Percentiles rank a stretch among this genome's conserved stretches.
phyloP scores from a whole-genome alignment of 1,140 invertebrate species.

The Temnothorax nylanderi region DNA sequence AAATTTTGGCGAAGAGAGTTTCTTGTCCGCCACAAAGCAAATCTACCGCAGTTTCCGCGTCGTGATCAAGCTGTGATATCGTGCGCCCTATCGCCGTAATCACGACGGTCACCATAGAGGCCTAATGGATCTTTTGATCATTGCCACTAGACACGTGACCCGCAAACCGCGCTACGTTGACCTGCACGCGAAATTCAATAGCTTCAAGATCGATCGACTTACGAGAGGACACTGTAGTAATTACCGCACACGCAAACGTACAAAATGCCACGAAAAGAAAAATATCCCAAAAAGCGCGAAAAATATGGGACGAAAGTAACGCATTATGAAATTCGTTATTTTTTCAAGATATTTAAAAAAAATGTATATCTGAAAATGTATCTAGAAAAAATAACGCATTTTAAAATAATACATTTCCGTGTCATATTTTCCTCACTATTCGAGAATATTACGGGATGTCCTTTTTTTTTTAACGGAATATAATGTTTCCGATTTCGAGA shows the following conservation, averaged over 20 bases:
- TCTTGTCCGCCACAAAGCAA: slow-evolving; percentile 42
- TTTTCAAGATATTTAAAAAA: not conserved
- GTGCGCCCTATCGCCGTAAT: slow-evolving; percentile 25
- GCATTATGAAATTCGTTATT: not conserved
- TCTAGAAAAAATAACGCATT: not conserved
- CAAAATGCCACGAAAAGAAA: not conserved
- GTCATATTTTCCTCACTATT: not conserved
- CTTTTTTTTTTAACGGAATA: not conserved
- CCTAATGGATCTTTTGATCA: slow-evolving; percentile 62
- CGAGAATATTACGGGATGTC: not conserved
- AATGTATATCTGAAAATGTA: not conserved
- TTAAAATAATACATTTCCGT: not conserved
- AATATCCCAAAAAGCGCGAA: not conserved
- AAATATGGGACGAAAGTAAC: not conserved
- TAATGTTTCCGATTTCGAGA: not conserved
- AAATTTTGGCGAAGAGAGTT: slow-evolving; percentile 47
- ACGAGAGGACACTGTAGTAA: slow-evolving; percentile 14
- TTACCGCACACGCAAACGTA: not conserved
- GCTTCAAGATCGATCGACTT: slow-evolving; percentile 40
- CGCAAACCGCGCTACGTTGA: slow-evolving; percentile 42
- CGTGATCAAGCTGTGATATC: slow-evolving; percentile 48
- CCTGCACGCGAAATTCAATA: slow-evolving; percentile 50
- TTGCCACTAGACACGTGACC: slow-evolving; percentile 50
- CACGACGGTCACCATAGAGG: slow-evolving; percentile 29
- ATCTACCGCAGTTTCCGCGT: slow-evolving; percentile 35